Evolutionary conservation across 1,140 invertebrate species (phyloP), one percentile per base, ranked within the genome.

Genomic region (Drosophila melanica): DNA sequence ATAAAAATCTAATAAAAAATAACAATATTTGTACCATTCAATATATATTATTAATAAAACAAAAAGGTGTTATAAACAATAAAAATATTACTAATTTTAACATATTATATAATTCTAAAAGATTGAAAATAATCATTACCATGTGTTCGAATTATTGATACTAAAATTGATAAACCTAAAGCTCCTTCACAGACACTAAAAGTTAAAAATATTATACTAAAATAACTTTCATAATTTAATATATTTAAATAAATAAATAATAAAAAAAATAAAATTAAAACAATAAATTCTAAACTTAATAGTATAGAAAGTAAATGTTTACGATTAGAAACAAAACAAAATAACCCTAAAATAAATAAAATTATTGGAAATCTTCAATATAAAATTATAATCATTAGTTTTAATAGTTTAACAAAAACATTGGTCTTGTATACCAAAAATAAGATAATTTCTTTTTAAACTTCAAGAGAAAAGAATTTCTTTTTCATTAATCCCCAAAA

Each of bases 401-500:
- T 93, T 93, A 92, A 93, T 93, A 93, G 92, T 93, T 94, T 93
- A 93, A 93, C 80, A 86, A 93, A 93, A 94, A 93, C 90, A 93
- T 93, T 93, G 92, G 92, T 93, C 91, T 94, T 94, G 92, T 93
- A 94, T 94, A 93, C 82, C 92, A 93, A 93, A 92, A 92, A 92
- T 93, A 93, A 92, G 90, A 84, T 62, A 39, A 44, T 60, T 78
- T 91, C 89, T 92, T n/a, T n/a, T n/a, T n/a, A n/a, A n/a, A n/a
- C n/a, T n/a, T n/a, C n/a, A n/a, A n/a, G n/a, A n/a, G n/a, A n/a
- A n/a, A n/a, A n/a, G n/a, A n/a, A n/a, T 93, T 63, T 90, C 82
- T 92, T 93, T 93, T 90, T 93, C 92, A 79, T 92, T 94, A 94
- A 94, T 94, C 92, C 93, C 93, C 93, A 93, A 94, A 93, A 93